Conservation (phyloP, 2,797 vertebrate genomes). For the Peromyscus eremicus region DNA sequence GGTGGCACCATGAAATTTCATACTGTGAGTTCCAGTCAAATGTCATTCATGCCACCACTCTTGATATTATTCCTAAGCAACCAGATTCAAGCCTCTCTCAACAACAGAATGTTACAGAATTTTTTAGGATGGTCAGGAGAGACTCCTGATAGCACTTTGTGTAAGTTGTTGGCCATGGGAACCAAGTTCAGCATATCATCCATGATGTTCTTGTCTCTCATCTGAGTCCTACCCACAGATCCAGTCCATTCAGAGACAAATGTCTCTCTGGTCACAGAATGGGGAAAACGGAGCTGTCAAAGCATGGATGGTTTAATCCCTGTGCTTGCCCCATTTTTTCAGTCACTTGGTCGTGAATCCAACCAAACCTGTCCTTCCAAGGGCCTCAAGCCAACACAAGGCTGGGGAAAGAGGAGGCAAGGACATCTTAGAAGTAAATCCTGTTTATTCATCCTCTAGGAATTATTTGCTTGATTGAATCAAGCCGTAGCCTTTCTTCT, state of each 20-base stretch:
- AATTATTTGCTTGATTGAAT: slow-evolving; percentile 27
- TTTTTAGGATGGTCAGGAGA: background rate
- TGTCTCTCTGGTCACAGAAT: background rate
- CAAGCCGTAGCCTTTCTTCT: background rate
- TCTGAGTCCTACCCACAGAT: background rate
- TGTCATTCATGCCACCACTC: background rate
- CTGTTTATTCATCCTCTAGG: background rate
- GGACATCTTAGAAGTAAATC: background rate
- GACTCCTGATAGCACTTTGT: background rate
- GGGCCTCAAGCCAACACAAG: background rate
- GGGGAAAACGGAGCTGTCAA: background rate
- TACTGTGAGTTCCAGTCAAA: background rate
- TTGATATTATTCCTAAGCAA: background rate
- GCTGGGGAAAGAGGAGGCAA: background rate
- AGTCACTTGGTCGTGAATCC: background rate
- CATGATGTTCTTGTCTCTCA: background rate
- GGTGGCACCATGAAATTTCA: background rate
- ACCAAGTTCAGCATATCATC: background rate
- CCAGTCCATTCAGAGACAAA: slow-evolving; percentile 14
- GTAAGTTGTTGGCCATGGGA: background rate
- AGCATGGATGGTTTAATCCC: background rate
- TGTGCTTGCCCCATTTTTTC: background rate
- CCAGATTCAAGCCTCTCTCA: slow-evolving; percentile 5
- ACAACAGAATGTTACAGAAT: background rate
- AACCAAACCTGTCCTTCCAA: background rate